Percentiles rank a stretch among this genome's conserved stretches.
phyloP scores from a whole-genome alignment of 2,113 vertebrate species.

The Istiophorus platypterus region DNA sequence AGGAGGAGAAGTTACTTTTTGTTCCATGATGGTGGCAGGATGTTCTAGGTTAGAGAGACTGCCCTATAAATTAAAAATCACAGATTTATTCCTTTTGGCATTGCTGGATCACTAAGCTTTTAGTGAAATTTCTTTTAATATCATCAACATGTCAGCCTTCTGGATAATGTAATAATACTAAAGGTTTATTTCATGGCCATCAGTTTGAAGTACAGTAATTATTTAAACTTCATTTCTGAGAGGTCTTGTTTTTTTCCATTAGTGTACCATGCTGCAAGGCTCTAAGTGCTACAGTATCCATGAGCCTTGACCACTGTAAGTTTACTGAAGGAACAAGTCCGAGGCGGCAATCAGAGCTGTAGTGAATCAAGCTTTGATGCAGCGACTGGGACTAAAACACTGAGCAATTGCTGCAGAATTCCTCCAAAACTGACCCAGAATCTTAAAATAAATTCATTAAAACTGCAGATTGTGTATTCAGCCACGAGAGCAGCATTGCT shows the following conservation, averaged over 20 bases:
- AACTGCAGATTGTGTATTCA: neutral
- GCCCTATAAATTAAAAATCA: slow-evolving; percentile 13
- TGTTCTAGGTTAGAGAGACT: neutral
- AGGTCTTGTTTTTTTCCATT: neutral
- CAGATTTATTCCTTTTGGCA: slow-evolving; percentile 10
- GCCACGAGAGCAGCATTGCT: neutral
- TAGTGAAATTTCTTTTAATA: neutral
- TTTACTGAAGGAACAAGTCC: neutral
- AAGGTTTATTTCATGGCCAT: neutral
- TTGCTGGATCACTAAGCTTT: slow-evolving; percentile 5
- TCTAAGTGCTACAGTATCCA: slow-evolving; percentile 8
- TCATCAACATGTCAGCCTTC: neutral
- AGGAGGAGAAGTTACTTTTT: slow-evolving; percentile 31
- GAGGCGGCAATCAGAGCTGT: neutral
- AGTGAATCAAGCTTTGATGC: neutral
- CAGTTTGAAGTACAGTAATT: neutral
- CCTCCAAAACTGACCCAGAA: neutral
- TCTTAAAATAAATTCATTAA: neutral
- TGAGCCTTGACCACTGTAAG: neutral
- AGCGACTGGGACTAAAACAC: neutral
- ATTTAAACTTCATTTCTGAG: neutral
- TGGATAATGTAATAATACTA: neutral
- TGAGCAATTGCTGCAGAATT: neutral
- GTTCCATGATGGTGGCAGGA: slow-evolving; percentile 1
- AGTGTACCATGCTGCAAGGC: neutral